Base-by-base conservation (phyloP, 53 echinoderm and acorn worm species). In the Arbacia lixula region DNA sequence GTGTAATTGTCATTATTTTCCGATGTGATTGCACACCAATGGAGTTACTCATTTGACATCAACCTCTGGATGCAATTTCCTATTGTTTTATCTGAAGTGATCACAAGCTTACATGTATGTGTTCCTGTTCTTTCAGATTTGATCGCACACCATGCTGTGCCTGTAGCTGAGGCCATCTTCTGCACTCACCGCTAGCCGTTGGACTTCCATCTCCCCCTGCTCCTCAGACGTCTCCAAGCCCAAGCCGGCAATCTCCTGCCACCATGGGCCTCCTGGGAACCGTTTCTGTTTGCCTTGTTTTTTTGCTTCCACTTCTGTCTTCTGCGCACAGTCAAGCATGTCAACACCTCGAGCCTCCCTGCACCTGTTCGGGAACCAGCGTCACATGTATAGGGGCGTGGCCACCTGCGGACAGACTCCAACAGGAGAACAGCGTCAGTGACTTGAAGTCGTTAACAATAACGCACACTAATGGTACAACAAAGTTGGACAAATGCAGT, bases 301-400 rank as follows among this genome's bases (percentile, higher is more conserved):
- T 81, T 51, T 46, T 81, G 82, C 82, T 81, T 81, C 82, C 82
- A 81, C 51, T 81, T 43, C 34, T 63, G 82, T 81, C 82, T 63
- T 81, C 82, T 81, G 82, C 50, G 28, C 43, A 63, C 40, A 31
- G 21, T 0, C 10, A 40, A 17, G 0, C 64, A 46, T 81, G 77
- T 54, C 28, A 20, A 16, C 5, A 16, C 57, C 21, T 56, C 12
- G 12, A 28, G 64, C 9, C 5, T 4, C 8, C 30, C 4, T 81
- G 62, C 26, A 60, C 31, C 30, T 81, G 62, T 24, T 33, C 32
- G 17, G 82, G 82, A 39, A 9, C 0, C 31, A 33, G 11, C 43
- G 0, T 81, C 3, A 29, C 43, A 19, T 81, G 82, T 40, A 34
- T 29, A 3, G 82, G 63, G 11, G 16, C 3, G 6, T 81, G 82